Conservation (phyloP, 2,113 vertebrate genomes). For the Neotragus moschatus region DNA sequence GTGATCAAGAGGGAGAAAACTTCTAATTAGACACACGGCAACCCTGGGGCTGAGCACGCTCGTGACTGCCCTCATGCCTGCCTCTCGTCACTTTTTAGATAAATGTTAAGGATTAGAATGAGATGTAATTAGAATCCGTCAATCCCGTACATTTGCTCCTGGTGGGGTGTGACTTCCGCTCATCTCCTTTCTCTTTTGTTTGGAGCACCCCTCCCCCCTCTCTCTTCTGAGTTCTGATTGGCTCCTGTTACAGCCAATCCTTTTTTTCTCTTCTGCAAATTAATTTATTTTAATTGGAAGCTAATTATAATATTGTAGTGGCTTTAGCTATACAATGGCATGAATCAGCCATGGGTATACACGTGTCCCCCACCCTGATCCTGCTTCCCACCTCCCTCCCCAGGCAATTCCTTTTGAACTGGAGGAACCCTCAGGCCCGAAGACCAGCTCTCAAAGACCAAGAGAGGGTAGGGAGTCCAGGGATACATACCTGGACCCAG, state of each 20-base stretch:
- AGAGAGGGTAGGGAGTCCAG: neutral
- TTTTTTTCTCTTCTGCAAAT: neutral
- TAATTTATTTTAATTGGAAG: neutral
- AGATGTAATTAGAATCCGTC: constrained; percentile 81
- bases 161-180: neutral
- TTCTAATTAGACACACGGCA: constrained; percentile 82
- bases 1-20: constrained; percentile 81
- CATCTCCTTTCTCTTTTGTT: neutral
- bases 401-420: neutral
- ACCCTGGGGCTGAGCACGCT: constrained; percentile 70
- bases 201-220: neutral
- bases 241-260: neutral
- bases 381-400: accelerated
- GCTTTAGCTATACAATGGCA: neutral
- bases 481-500: accelerated
- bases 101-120: constrained; percentile 80
- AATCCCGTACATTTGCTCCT: constrained; percentile 61
- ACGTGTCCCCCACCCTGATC: neutral
- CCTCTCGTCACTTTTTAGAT: constrained; percentile 78
- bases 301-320: neutral
- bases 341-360: neutral
- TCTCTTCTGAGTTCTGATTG: neutral
- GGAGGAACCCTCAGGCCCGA: neutral
- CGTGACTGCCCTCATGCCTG: neutral
- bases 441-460: neutral